Evolutionary conservation across 2,113 vertebrate genomes (phyloP).

Genomic region (Dipodomys ordii): DNA sequence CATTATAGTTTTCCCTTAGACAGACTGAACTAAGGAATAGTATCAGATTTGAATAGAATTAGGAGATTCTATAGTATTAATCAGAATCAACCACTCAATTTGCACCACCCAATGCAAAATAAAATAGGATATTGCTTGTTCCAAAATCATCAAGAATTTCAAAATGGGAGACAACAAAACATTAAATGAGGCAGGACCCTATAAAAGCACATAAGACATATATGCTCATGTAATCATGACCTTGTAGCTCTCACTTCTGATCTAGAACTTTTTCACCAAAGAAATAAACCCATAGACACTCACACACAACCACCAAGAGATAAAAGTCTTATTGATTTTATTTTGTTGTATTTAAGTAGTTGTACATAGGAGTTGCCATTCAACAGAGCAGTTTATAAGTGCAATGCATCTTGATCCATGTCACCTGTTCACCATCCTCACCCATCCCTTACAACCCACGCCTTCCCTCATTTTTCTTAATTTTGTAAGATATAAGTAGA

Average conservation of each 20-base stretch:
- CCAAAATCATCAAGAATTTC: not conserved
- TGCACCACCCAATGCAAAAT: not conserved
- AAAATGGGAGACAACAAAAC: not conserved
- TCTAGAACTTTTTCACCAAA: slow-evolving; percentile 19
- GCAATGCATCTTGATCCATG: no score
- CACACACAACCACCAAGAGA: not conserved
- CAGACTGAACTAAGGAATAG: not conserved
- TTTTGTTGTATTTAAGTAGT: no score
- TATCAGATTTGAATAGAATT: not conserved
- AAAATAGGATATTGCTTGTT: not conserved
- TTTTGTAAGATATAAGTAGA: no score
- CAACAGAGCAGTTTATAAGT: no score
- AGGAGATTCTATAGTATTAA: not conserved
- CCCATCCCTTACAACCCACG: no score
- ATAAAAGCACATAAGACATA: not conserved
- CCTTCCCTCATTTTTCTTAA: no score
- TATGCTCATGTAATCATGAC: no score
- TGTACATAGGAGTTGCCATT: no score
- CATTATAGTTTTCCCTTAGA: not conserved
- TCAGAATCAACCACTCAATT: not conserved
- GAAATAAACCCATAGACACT: not conserved
- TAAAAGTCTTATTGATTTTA: no score
- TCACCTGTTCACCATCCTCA: no score
- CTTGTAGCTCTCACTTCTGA: slow-evolving; percentile 18
- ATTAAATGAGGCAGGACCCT: not conserved